Evolutionary conservation across 2,888 invertebrate genomes (phyloP).

Genomic region (Eupeodes luniger): DNA sequence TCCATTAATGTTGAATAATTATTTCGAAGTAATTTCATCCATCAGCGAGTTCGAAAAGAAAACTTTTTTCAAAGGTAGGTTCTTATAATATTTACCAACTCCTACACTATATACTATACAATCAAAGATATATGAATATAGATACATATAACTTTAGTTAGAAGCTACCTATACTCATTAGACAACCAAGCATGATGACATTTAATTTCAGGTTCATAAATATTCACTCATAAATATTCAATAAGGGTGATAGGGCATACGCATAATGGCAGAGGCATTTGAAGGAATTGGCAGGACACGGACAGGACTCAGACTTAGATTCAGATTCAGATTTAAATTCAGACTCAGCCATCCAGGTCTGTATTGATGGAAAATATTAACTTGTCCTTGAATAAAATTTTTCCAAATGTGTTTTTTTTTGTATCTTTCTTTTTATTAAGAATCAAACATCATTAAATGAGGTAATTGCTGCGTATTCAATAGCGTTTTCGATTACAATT

Average conservation of each 20-base stretch:
- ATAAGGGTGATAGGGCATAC: slow-evolving; percentile 7
- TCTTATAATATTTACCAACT: too few species aligned
- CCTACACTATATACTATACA: not conserved
- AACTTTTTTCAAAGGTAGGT: not conserved
- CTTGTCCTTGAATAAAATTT: too few species aligned
- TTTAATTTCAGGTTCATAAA: slow-evolving; percentile 38
- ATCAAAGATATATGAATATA: not conserved
- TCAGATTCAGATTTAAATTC: too few species aligned
- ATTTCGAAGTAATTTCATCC: slow-evolving; percentile 35
- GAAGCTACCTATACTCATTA: slow-evolving; percentile 24
- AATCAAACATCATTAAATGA: too few species aligned
- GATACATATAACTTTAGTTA: not conserved
- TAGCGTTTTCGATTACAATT: too few species aligned
- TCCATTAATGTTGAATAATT: slow-evolving; percentile 36
- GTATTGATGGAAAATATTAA: too few species aligned
- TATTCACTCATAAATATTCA: slow-evolving; percentile 45
- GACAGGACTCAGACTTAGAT: too few species aligned
- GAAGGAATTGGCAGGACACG: not conserved
- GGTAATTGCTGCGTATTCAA: too few species aligned
- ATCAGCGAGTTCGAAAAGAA: slow-evolving; percentile 2
- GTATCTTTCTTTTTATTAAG: too few species aligned
- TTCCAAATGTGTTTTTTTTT: too few species aligned
- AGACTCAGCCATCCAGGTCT: too few species aligned
- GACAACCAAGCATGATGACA: slow-evolving; percentile 40
- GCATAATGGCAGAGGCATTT: not conserved